These are phyloP conservation scores for Pseudomyrmex pallidus DNA, from an alignment of 1,140 invertebrate genomes.

Conservation along the genomic window DNA sequence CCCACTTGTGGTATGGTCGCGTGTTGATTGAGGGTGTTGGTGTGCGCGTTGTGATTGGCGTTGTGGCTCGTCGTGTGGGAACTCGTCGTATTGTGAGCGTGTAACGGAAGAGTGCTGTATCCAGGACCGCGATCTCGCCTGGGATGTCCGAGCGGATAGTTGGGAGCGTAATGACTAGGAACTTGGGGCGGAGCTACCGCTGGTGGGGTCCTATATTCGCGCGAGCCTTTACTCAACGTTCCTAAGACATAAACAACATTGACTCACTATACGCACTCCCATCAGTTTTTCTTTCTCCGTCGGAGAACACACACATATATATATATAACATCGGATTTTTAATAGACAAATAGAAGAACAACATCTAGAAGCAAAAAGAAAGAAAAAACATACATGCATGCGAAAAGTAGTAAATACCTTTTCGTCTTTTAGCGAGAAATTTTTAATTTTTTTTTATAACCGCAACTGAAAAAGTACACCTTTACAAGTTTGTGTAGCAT, in stretches of 20 bases:
- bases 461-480: constrained; percentile 58
- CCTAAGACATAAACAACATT: constrained; percentile 75
- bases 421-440: constrained; percentile 43
- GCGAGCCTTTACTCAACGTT: constrained; percentile 89
- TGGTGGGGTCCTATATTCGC: constrained; percentile 96
- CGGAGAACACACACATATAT: neutral
- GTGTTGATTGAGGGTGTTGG: constrained; percentile 83
- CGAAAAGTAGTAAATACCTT: constrained; percentile 57
- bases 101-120: constrained; percentile 92
- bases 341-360: constrained; percentile 31
- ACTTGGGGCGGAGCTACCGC: constrained; percentile 97
- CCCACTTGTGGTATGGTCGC: constrained; percentile 87
- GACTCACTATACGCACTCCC: too few relatives aligned
- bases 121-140: constrained; percentile 91
- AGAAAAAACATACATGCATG: constrained; percentile 44
- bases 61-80: constrained; percentile 73
- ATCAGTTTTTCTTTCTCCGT: neutral
- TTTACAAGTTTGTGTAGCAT: constrained; percentile 61
- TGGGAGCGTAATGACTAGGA: constrained; percentile 97
- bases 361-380: constrained; percentile 53
- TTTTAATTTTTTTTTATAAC: constrained; percentile 56
- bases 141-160: constrained; percentile 94
- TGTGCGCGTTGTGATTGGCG: constrained; percentile 82
- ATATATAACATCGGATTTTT: constrained; percentile 15
- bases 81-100: constrained; percentile 76